phyloP scores from a whole-genome alignment of 2,113 vertebrate species.

The Craseonycteris thonglongyai region DNA sequence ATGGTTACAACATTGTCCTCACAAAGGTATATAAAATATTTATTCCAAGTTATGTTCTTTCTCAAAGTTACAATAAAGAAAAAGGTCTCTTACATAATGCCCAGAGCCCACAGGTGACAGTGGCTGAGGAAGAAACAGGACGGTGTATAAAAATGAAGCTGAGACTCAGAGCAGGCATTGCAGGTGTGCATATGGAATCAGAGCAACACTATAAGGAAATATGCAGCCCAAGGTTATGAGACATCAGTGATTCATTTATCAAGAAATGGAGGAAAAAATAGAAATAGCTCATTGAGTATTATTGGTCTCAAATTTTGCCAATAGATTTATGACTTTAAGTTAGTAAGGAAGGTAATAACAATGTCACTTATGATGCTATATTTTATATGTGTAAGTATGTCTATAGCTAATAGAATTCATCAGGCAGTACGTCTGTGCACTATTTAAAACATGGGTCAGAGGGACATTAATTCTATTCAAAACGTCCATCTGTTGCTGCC shows the following conservation, averaged over 20 bases:
- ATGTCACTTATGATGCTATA: constrained; percentile 21
- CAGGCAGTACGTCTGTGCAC: constrained; percentile 32
- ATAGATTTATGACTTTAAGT: constrained; percentile 55
- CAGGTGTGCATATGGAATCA: not conserved
- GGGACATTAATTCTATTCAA: constrained; percentile 65
- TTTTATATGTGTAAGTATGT: constrained; percentile 53
- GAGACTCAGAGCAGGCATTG: not conserved
- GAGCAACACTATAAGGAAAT: constrained; percentile 16
- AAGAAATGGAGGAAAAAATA: constrained; percentile 13
- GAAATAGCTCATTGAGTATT: constrained; percentile 63
- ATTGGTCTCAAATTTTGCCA: constrained; percentile 51
- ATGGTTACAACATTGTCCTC: constrained; percentile 49
- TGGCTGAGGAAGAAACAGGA: constrained; percentile 28
- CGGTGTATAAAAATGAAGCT: not conserved
- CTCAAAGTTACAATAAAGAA: constrained; percentile 59
- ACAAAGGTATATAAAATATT: constrained; percentile 57
- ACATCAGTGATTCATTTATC: constrained; percentile 59
- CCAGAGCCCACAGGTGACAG: constrained; percentile 24
- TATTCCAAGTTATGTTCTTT: constrained; percentile 58
- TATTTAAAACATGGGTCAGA: constrained; percentile 69
- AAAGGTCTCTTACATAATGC: constrained; percentile 54
- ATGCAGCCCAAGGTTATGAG: constrained; percentile 45
- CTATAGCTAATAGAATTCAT: constrained; percentile 60
- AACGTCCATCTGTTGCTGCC: constrained; percentile 69
- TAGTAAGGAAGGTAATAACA: constrained; percentile 43